Base-by-base conservation (phyloP, 2,888 invertebrate species). In the Seira ritae region DNA sequence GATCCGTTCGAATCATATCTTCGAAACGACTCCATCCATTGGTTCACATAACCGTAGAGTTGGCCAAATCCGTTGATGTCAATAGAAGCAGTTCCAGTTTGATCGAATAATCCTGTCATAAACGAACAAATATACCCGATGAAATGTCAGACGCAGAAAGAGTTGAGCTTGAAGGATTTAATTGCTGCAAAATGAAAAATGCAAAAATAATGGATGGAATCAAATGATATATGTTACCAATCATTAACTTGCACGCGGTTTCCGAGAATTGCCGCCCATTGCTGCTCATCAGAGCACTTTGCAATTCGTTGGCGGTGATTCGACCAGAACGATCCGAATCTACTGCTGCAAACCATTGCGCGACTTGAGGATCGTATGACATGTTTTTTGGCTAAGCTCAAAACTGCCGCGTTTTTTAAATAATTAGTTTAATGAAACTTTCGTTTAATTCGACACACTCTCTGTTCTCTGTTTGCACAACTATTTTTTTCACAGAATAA, bases 1-100 rank as follows among this genome's bases (percentile, higher is more conserved):
- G 96, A 96, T 85, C 94, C 93, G 90, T 97, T 96, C n/a, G 93
- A 91, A 91, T 97, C 97, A 90, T 95, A 97, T 0, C 94, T 94
- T 90, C 95, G 94, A 91, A 97, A 97, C 0, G 96, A 95, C 10
- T 93, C 92, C 71, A 96, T 91, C 97, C 97, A 97, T 88, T 97
- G 95, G 91, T 97, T 97, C 46, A 97, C 94, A 90, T 97, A 97
- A 78, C 93, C 94, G 91, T 95, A 97, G 1, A 86, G 75, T 22
- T 83, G 86, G 1, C 73, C 62, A 90, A 97, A 97, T 91, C 97
- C 97, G 87, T 93, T 93, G 1, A 96, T 89, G 90, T 96, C 95
- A 87, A 97, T 96, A 23, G 95, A 94, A n/a, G 96, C 97, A 87
- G 93, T 94, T 90, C 96, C 96, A 19, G 74, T 20, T 89, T 94